phyloP scores from a whole-genome alignment of 2,797 vertebrate species.

The Setipinna tenuifilis region DNA sequence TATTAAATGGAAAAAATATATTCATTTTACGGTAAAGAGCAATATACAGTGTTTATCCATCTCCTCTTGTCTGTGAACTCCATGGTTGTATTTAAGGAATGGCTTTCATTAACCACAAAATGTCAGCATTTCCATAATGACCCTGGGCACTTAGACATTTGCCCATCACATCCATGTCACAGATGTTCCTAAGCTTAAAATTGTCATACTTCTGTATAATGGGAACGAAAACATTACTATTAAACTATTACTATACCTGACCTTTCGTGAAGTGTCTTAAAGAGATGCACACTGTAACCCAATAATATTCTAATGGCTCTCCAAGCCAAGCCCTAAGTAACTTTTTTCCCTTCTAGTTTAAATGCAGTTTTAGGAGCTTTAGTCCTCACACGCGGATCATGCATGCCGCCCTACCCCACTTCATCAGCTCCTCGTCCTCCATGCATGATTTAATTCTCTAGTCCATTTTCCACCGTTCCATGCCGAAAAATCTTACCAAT shows the following conservation, averaged over 20 bases:
- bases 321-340: background rate
- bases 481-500: constrained; percentile 57
- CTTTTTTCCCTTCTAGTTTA: background rate
- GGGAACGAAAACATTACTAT: background rate
- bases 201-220: background rate
- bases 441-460: constrained; percentile 27
- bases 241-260: background rate
- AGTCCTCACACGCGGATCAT: background rate
- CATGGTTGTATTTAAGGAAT: background rate
- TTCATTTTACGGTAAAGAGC: too few species aligned
- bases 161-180: background rate
- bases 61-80: too few species aligned
- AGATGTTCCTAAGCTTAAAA: background rate
- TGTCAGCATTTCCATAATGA: background rate
- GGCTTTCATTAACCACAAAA: background rate
- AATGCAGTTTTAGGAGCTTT: background rate
- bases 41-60: too few species aligned
- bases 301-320: background rate
- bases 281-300: background rate
- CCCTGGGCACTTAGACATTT: background rate
- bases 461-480: constrained; percentile 56
- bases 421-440: background rate
- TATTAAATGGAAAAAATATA: too few species aligned
- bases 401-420: background rate
- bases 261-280: background rate